These are phyloP conservation scores for Mixornis gularis DNA, from an alignment of 2,113 vertebrate species.

Conservation along the genomic window DNA sequence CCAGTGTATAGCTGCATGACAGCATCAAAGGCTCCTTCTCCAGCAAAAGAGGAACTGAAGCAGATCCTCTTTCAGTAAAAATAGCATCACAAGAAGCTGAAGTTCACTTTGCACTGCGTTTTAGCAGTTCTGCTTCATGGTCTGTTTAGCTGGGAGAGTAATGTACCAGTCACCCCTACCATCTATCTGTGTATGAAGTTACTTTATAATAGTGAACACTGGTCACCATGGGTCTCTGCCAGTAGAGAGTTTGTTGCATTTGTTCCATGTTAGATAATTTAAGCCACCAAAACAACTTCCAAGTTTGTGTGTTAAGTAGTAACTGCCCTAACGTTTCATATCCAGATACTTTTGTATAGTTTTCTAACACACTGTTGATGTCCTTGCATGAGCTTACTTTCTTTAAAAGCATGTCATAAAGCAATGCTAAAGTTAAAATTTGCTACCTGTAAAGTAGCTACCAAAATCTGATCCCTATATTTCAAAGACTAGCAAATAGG, in stretches of 20 bases:
- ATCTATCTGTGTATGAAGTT: background rate
- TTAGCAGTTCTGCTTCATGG: background rate
- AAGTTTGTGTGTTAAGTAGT: background rate
- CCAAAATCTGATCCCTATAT: background rate
- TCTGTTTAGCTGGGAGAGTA: background rate
- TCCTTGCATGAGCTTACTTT: background rate
- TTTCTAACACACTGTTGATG: background rate
- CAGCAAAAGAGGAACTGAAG: slow-evolving; percentile 10
- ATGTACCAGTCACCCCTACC: background rate
- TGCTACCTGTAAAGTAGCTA: background rate
- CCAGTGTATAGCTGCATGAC: background rate
- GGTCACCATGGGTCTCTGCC: background rate
- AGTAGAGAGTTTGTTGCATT: background rate
- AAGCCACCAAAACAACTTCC: background rate
- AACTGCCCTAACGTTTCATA: background rate
- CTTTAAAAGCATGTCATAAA: background rate
- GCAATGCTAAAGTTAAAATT: background rate
- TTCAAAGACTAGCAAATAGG: background rate
- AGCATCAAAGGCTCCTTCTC: background rate
- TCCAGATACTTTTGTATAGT: background rate
- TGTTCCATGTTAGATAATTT: background rate
- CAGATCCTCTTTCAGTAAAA: background rate
- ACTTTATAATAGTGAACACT: background rate
- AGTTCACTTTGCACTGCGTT: background rate
- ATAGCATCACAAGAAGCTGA: background rate